Conservation (phyloP, 2,888 invertebrate species). For the Agapostemon virescens region DNA sequence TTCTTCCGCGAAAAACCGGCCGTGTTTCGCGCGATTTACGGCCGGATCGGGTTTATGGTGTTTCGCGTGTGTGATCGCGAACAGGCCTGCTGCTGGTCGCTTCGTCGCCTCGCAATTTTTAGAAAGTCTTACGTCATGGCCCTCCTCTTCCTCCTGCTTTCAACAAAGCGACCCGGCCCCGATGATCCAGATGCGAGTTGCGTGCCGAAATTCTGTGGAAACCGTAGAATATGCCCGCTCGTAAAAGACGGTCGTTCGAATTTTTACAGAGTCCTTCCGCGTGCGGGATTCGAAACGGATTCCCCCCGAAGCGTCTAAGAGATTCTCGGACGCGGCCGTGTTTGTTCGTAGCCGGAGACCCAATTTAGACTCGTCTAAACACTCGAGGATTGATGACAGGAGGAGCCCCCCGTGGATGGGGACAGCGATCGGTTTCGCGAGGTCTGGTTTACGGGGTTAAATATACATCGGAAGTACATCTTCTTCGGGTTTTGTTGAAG, state of each 20-base stretch:
- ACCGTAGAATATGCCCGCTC: neutral
- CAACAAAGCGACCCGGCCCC: conserved; percentile 21
- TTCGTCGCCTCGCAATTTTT: conserved; percentile 42
- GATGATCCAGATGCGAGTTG: conserved; percentile 24
- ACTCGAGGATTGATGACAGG: neutral
- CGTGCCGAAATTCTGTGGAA: neutral
- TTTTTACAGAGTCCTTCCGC: neutral
- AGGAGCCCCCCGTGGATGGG: neutral
- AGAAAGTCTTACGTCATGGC: conserved; percentile 44
- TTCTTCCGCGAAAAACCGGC: conserved; percentile 32
- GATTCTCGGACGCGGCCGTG: neutral
- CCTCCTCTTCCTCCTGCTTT: too few relatives aligned
- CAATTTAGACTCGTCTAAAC: neutral
- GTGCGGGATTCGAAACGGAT: neutral
- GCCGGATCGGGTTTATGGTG: conserved; percentile 30
- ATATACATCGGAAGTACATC: neutral
- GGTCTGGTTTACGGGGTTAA: rapidly evolving
- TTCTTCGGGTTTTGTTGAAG: neutral
- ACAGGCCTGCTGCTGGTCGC: neutral
- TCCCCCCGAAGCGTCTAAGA: neutral
- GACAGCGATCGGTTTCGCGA: neutral
- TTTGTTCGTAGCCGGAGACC: neutral
- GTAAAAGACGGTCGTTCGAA: neutral
- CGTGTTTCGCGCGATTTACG: conserved; percentile 35
- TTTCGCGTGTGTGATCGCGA: neutral